Conservation (phyloP, 2,113 vertebrate species). For the Varanus salvator region DNA sequence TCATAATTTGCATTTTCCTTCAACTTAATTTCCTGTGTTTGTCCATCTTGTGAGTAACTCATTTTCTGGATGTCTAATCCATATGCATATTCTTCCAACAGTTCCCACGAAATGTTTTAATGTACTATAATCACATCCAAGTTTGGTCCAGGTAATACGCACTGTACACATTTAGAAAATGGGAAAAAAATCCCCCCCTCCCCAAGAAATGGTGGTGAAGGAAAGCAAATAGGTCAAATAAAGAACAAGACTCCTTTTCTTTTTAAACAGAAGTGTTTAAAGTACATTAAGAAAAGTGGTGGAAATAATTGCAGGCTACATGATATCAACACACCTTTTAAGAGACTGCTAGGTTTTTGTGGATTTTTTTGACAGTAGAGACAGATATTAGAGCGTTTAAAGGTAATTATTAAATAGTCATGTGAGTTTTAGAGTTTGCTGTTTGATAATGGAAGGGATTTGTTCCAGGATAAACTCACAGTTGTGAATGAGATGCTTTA, state of each 20-base stretch:
- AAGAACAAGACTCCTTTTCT: not conserved
- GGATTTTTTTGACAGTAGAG: not conserved
- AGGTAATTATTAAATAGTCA: not conserved
- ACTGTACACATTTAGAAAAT: not conserved
- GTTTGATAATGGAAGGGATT: not conserved
- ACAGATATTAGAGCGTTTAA: slow-evolving; percentile 18
- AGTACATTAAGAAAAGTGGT: slow-evolving; percentile 28
- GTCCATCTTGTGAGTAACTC: not conserved
- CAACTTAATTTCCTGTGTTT: not conserved
- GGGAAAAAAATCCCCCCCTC: not conserved
- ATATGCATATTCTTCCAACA: not conserved
- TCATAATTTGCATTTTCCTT: not conserved
- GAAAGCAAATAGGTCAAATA: slow-evolving; percentile 21
- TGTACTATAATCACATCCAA: not conserved
- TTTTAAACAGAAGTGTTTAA: slow-evolving; percentile 17
- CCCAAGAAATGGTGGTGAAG: not conserved
- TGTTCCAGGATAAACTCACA: not conserved
- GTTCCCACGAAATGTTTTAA: not conserved
- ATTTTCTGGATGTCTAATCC: not conserved
- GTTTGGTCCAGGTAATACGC: slow-evolving; percentile 5
- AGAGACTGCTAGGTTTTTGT: not conserved
- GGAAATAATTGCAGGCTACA: not conserved
- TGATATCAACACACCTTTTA: slow-evolving; percentile 4
- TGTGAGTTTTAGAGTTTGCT: slow-evolving; percentile 16
- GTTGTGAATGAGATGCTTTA: slow-evolving; percentile 5